These are phyloP conservation scores for Synanceia verrucosa DNA, from an alignment of 2,797 vertebrate genomes.

Conservation along the genomic window DNA sequence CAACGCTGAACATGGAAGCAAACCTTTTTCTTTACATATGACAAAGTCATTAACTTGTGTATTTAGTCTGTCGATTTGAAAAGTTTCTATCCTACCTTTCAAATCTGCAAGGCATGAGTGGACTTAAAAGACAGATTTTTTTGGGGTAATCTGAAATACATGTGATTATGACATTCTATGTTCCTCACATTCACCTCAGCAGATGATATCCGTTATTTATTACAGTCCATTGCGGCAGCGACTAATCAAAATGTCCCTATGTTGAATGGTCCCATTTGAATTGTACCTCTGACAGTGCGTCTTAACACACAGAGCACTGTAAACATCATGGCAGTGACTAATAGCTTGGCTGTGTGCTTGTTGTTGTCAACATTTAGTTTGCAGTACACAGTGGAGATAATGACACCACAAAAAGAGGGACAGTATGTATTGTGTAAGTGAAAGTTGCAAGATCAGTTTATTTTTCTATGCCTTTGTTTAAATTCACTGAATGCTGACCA, in stretches of 20 bases:
- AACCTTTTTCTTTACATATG: not conserved
- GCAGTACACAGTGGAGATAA: not conserved
- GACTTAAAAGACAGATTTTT: not conserved
- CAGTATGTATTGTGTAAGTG: not conserved
- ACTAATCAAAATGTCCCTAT: not conserved
- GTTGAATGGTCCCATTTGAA: not conserved
- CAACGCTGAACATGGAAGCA: not conserved
- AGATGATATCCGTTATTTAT: not conserved
- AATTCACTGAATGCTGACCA: constrained; percentile 5
- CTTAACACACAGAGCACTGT: too few species aligned
- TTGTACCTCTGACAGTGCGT: not conserved
- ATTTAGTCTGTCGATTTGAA: not conserved
- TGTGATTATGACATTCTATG: not conserved
- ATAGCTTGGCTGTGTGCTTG: not conserved
- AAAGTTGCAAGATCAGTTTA: not conserved
- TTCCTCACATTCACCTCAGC: not conserved
- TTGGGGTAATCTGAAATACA: too few species aligned
- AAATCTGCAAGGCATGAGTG: not conserved
- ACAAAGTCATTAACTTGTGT: not conserved
- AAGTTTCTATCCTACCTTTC: not conserved
- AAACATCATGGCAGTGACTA: not conserved
- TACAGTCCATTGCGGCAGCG: not conserved
- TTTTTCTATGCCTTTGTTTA: not conserved
- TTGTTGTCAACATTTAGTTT: not conserved
- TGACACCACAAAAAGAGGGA: not conserved